These are phyloP conservation scores for Harlomillsia oculata DNA, from an alignment of 1,140 invertebrate species.

Conservation along the genomic window DNA sequence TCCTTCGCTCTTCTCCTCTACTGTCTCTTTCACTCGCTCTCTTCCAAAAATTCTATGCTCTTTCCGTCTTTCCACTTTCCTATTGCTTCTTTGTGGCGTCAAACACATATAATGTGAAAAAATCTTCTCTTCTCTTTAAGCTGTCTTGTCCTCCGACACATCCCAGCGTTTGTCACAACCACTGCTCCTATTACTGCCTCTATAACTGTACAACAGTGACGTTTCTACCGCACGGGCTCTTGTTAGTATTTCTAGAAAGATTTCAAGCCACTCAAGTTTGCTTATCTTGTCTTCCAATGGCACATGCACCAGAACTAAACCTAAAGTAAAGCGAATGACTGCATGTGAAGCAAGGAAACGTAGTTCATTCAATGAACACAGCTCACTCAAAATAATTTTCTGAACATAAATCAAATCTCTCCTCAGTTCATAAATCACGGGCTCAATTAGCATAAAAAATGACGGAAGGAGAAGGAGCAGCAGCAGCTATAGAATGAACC, in stretches of 20 bases:
- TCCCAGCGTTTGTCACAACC: neutral
- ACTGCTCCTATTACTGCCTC: neutral
- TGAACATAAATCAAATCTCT: neutral
- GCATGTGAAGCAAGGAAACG: no score
- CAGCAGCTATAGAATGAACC: no score
- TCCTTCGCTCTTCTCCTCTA: neutral
- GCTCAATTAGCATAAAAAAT: neutral
- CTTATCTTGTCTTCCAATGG: no score
- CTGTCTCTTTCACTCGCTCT: no score
- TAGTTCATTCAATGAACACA: neutral
- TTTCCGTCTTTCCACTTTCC: neutral
- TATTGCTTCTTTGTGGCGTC: neutral
- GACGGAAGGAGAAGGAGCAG: neutral
- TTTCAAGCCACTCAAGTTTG: no score
- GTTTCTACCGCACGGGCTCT: neutral
- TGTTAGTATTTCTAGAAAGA: neutral
- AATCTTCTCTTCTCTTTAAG: neutral
- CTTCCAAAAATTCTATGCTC: no score
- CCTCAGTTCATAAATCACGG: neutral
- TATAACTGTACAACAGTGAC: no score
- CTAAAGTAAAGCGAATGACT: no score
- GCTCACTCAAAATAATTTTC: neutral
- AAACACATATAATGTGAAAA: neutral
- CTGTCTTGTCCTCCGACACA: neutral
- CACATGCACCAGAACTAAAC: no score